Conservation (phyloP, 2,888 invertebrate genomes). For the Hirtodrosophila cameraria region DNA sequence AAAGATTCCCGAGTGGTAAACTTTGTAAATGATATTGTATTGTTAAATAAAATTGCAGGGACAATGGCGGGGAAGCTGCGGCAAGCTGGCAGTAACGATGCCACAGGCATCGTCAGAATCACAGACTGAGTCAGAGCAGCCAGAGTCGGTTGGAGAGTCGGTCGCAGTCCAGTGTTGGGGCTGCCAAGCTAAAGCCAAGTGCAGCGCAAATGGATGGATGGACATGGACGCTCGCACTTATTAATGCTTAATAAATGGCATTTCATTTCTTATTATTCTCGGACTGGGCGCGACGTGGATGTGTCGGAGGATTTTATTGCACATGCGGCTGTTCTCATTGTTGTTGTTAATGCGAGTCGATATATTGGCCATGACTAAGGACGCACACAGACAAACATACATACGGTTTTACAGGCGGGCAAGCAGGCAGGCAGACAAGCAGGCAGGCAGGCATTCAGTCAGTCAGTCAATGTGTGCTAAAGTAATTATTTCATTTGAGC, state of each 20-base stretch:
- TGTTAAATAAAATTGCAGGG: neutral
- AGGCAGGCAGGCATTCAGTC: constrained; percentile 44
- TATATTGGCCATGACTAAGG: constrained; percentile 80
- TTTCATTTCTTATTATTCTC: constrained; percentile 83
- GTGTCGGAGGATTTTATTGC: constrained; percentile 73
- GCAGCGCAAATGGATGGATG: constrained; percentile 68
- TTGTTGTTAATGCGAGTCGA: constrained; percentile 75
- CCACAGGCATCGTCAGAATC: constrained; percentile 27
- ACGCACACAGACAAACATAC: constrained; percentile 39
- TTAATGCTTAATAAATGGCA: constrained; percentile 84
- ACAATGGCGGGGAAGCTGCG: constrained; percentile 23
- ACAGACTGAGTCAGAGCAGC: constrained; percentile 41
- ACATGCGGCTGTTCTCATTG: constrained; percentile 43
- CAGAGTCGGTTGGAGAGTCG: constrained; percentile 15
- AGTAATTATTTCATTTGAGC: constrained; percentile 82
- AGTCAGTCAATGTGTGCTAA: constrained; percentile 72
- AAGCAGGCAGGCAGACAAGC: too few relatives aligned
- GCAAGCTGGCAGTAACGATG: constrained; percentile 4
- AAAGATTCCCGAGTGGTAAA: neutral
- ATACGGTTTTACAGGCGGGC: constrained; percentile 3
- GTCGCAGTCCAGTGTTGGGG: constrained; percentile 15
- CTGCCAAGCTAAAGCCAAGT: constrained; percentile 51
- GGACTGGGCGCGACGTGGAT: constrained; percentile 73
- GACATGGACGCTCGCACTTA: constrained; percentile 81
- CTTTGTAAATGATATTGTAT: neutral